A percentile compares a stretch with the other conserved stretches of the same genome.
phyloP scores from a whole-genome alignment of 2,888 invertebrate genomes.

The Tenodera sinensis region DNA sequence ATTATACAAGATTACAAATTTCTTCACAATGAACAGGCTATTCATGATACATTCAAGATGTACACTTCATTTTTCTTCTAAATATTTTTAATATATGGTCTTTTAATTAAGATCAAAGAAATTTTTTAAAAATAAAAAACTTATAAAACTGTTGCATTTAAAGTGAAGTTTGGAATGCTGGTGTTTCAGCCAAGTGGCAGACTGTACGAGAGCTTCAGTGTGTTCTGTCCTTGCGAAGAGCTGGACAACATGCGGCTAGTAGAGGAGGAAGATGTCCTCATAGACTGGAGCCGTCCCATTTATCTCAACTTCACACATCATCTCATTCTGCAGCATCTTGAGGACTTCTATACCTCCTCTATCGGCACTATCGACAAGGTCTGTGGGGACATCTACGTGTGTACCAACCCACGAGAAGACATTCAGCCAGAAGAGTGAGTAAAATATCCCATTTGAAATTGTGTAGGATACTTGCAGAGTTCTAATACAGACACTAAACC shows the following conservation, averaged over 20 bases:
- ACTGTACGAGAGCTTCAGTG: conserved; percentile 79
- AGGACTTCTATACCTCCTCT: conserved; percentile 59
- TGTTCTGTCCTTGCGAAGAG: conserved; percentile 76
- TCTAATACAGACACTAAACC: no score
- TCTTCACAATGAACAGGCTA: no score
- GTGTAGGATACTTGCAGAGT: no score
- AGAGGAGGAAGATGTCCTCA: conserved; percentile 70
- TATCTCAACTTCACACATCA: conserved; percentile 85
- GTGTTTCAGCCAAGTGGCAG: conserved; percentile 69
- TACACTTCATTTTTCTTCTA: no score
- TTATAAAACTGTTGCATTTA: no score
- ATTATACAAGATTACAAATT: no score
- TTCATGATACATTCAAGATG: no score
- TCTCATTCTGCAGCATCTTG: conserved; percentile 73
- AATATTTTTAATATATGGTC: no score
- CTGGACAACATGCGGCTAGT: conserved; percentile 68
- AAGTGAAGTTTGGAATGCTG: no score
- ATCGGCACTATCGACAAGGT: conserved; percentile 67
- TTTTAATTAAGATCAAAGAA: no score
- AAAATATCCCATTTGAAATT: background rate
- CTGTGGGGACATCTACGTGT: conserved; percentile 75
- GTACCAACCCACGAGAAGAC: conserved; percentile 60
- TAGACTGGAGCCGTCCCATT: conserved; percentile 76
- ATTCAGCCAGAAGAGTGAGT: conserved; percentile 58
- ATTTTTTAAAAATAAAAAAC: no score